Evolutionary conservation across 1,140 invertebrate genomes (phyloP).

Genomic region (Planococcus citri): DNA sequence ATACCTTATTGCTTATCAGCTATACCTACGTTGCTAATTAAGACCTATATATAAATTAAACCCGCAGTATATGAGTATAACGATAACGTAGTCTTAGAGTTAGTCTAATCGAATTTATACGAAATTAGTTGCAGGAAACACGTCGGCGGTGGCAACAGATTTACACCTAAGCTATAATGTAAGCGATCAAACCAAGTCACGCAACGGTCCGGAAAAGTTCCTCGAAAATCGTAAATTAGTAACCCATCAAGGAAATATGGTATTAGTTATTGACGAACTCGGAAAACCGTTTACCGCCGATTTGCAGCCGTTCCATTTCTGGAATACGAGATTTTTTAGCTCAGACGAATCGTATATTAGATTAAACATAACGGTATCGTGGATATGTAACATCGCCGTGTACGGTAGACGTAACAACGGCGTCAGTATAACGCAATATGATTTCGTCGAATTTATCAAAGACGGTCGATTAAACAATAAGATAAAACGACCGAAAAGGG

Average conservation of each 20-base stretch:
- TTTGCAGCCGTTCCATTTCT: conserved; percentile 78
- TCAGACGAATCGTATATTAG: conserved; percentile 74
- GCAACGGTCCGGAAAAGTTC: conserved; percentile 24
- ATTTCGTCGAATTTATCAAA: conserved; percentile 84
- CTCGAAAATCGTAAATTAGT: conserved; percentile 42
- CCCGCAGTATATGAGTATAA: not conserved
- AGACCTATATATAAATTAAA: too few species aligned
- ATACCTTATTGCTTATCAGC: too few species aligned
- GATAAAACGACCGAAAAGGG: conserved; percentile 41
- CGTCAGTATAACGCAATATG: conserved; percentile 88
- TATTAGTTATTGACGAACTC: conserved; percentile 65
- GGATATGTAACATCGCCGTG: conserved; percentile 83
- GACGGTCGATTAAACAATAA: conserved; percentile 61
- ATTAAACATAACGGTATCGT: conserved; percentile 78
- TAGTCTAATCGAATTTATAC: not conserved
- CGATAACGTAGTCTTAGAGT: too few species aligned
- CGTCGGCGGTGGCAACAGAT: not conserved
- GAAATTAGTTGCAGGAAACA: conserved; percentile 2
- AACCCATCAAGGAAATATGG: conserved; percentile 27
- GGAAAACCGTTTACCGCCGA: conserved; percentile 64
- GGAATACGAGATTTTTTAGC: conserved; percentile 80
- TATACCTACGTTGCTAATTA: too few species aligned
- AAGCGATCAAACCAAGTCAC: conserved; percentile 11
- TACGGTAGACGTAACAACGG: conserved; percentile 83
- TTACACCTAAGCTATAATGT: not conserved